Evolutionary conservation across 2,113 vertebrate species (phyloP), one percentile per base, ranked within the genome.

Genomic region (Azemiops feae): DNA sequence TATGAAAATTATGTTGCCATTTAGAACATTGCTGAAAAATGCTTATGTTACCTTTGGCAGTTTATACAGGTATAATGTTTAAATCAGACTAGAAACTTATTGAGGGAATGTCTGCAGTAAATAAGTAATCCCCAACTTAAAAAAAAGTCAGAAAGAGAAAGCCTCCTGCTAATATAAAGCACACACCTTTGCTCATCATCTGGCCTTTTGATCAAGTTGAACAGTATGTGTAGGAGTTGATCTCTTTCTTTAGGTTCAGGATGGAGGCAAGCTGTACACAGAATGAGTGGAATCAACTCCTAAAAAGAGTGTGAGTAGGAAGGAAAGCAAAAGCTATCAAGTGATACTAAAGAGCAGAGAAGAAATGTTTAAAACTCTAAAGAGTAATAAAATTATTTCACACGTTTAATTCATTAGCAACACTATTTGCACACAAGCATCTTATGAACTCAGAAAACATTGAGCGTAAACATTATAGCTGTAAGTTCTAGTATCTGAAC

Each of bases 121-220:
- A 27, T 27, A 87, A 47, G 23, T 52, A 87, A 87, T 3, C 14
- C 5, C 45, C 5, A 10, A 30, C 2, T 27, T 50, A 1, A 50
- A 54, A 60, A 58, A 58, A 12, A 58, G 23, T 58, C 34, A 58
- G 55, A 60, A 43, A 60, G 23, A 86, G 93, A 90, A 14, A 27
- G 85, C 0, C 3, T 16, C 91, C 27, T 50, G 27, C 74, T 6
- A 34, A 94, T 20, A 23, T 74, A 91, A 93, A 18, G 88, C 60
- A 97, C 96, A 87, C 92, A 99, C 99, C 99, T 99, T 97, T 99
- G 99, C 93, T 99, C 99, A 95, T 99, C 99, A 92, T 99, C 99
- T n/a, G 99, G 99, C 94, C 99, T 98, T 97, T 99, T 99, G 97
- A 99, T 99, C 95, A 99, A 97, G 96, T 99, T 99, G 97, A 99